Conservation (phyloP, 2,888 invertebrate species). For the Habrosyne pyritoides region DNA sequence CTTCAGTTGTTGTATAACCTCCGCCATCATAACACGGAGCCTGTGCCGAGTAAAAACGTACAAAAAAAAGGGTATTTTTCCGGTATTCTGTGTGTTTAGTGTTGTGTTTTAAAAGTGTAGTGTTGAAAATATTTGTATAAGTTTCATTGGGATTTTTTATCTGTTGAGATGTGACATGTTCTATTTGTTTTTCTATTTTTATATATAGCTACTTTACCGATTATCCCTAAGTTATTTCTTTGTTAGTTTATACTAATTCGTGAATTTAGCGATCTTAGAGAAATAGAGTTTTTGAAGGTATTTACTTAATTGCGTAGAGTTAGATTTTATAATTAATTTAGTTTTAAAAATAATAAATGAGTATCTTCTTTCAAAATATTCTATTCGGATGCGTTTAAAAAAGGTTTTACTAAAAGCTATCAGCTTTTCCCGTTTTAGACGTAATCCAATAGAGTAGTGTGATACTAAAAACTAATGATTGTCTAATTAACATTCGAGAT, state of each 20-base stretch:
- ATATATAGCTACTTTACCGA: neutral
- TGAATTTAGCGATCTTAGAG: no score
- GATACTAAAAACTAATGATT: neutral
- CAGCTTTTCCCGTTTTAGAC: no score
- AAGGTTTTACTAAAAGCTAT: no score
- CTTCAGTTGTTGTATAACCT: conserved; percentile 35
- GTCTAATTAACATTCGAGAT: neutral
- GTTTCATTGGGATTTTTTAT: neutral
- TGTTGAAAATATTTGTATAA: neutral
- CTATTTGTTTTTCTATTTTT: no score
- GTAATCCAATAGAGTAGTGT: neutral
- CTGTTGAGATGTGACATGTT: no score
- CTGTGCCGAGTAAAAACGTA: neutral
- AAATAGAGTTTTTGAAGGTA: no score
- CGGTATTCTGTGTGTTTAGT: neutral
- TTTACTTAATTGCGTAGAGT: no score
- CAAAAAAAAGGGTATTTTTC: neutral
- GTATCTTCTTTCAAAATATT: no score
- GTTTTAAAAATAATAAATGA: no score
- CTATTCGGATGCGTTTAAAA: no score
- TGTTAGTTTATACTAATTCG: no score
- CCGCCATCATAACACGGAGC: neutral
- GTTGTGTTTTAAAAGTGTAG: neutral
- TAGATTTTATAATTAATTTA: no score
- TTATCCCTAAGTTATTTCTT: neutral